Conservation (phyloP, 2,888 invertebrate species). For the Hydraecia micacea region DNA sequence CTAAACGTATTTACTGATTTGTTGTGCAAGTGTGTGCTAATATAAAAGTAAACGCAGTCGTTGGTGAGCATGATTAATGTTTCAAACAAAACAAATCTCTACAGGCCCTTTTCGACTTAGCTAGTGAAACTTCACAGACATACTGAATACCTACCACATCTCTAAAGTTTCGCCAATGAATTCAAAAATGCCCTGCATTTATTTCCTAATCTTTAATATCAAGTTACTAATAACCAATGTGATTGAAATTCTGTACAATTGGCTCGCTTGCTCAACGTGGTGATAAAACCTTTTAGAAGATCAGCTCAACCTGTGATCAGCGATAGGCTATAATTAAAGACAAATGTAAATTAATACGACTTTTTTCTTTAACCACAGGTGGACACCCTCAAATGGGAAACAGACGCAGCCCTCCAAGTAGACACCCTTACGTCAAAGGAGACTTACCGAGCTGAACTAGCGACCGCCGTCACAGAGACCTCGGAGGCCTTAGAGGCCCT, state of each 20-base stretch:
- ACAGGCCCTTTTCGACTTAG: no score
- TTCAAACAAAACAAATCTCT: no score
- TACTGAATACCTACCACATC: not conserved
- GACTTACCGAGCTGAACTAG: slow-evolving; percentile 94
- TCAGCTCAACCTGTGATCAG: not conserved
- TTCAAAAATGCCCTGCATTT: not conserved
- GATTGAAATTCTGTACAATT: not conserved
- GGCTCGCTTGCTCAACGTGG: no score
- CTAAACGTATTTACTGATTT: not conserved
- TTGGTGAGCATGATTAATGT: not conserved
- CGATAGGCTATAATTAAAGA: not conserved
- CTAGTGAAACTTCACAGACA: not conserved
- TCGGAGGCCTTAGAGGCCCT: slow-evolving; percentile 92
- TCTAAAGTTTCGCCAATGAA: no score
- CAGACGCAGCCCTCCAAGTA: slow-evolving; percentile 95
- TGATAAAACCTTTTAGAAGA: not conserved
- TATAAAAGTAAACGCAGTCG: not conserved
- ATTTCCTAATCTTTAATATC: not conserved
- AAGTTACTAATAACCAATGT: not conserved
- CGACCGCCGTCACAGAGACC: slow-evolving; percentile 93
- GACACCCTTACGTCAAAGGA: slow-evolving; percentile 96
- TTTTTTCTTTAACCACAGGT: slow-evolving; percentile 86
- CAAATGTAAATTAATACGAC: not conserved
- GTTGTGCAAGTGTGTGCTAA: not conserved
- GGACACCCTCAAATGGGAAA: slow-evolving; percentile 94